Percentiles rank a stretch among this genome's conserved stretches.
Conservation (phyloP, 1,140 invertebrate species). For the Epicauta chinensis region DNA sequence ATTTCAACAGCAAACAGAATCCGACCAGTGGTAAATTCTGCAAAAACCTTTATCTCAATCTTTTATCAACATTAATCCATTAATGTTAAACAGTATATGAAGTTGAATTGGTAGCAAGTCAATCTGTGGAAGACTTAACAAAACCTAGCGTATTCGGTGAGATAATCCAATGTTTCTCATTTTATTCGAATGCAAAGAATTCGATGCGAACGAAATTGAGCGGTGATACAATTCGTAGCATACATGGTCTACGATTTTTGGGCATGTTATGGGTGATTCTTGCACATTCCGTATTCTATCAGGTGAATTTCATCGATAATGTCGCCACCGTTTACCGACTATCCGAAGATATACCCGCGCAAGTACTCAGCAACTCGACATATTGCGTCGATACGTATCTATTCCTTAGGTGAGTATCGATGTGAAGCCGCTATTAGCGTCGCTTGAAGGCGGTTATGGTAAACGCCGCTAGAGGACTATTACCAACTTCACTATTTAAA, state of each 20-base stretch:
- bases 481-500: too few species aligned
- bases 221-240: conserved; percentile 29
- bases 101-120: conserved; percentile 16
- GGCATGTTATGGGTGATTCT: conserved; percentile 48
- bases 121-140: conserved; percentile 1
- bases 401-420: conserved; percentile 34
- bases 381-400: conserved; percentile 48
- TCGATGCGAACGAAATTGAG: conserved; percentile 33
- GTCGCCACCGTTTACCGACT: conserved; percentile 28
- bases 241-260: conserved; percentile 46
- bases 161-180: conserved; percentile 44
- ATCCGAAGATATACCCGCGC: conserved; percentile 34
- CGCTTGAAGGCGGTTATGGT: too few species aligned
- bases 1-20: neutral
- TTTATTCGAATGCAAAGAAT: conserved; percentile 39
- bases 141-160: conserved; percentile 18
- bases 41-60: neutral
- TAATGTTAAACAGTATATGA: neutral
- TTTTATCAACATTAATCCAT: too few species aligned
- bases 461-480: too few species aligned
- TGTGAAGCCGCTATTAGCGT: neutral
- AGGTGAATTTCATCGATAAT: conserved; percentile 41
- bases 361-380: conserved; percentile 43
- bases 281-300: conserved; percentile 43
- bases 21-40: conserved; percentile 1